Conservation (phyloP, 2,113 vertebrate species). For the Dicrurus megarhynchus region DNA sequence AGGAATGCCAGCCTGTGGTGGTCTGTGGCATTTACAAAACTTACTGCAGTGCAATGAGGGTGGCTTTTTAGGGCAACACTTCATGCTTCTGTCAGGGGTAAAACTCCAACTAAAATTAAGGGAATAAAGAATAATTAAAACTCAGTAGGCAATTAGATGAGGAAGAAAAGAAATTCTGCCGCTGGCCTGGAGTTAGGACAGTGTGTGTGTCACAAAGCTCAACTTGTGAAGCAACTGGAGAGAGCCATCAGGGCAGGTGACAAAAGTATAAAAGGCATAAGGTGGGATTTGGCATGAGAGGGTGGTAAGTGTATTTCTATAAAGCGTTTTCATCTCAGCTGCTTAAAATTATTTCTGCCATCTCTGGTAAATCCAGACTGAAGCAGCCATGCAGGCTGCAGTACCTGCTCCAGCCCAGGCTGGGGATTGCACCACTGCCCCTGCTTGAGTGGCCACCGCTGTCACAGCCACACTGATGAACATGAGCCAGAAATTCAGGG, state of each 20-base stretch:
- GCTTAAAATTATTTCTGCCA: no score
- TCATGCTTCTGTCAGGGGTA: neutral
- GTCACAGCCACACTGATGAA: neutral
- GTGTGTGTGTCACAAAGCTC: neutral
- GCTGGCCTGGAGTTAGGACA: neutral
- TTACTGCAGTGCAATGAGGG: neutral
- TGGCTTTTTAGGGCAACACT: neutral
- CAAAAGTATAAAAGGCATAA: accelerated
- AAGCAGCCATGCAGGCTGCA: accelerated
- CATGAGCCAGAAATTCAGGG: neutral
- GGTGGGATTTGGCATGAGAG: neutral
- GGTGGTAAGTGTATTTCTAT: neutral
- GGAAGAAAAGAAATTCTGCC: neutral
- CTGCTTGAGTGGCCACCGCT: accelerated
- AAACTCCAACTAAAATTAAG: accelerated
- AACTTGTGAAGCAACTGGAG: neutral
- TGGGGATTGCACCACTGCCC: accelerated
- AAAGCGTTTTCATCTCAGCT: neutral
- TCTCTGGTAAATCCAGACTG: neutral
- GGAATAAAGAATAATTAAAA: neutral
- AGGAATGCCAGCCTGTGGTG: accelerated
- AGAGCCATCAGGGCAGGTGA: neutral
- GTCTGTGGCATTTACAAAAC: neutral
- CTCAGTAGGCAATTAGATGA: neutral
- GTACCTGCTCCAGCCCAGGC: accelerated